phyloP scores from a whole-genome alignment of 53 echinoderm and acorn worm genomes.

The Echinometra lucunter region DNA sequence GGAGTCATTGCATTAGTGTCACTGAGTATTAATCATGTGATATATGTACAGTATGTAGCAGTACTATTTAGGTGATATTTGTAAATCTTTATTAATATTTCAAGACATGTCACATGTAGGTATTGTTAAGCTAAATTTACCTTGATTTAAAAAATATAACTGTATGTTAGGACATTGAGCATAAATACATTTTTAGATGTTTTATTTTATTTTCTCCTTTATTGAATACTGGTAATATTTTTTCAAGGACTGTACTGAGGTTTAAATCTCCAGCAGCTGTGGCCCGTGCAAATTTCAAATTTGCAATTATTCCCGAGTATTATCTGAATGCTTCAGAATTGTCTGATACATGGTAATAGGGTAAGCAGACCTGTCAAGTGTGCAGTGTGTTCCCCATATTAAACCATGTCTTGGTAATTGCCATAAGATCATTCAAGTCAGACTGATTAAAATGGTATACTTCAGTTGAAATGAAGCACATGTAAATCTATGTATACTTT shows the following conservation, averaged over 20 bases:
- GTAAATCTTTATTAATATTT: neutral
- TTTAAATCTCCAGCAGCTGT: slow-evolving; percentile 10
- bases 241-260: neutral
- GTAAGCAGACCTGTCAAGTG: neutral
- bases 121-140: neutral
- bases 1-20: neutral
- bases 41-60: neutral
- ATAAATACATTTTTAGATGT: no score
- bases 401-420: no score
- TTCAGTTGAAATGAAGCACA: neutral
- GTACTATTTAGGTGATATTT: neutral
- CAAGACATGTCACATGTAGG: neutral
- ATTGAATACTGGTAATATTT: no score
- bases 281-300: neutral
- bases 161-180: no score
- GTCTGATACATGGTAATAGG: neutral
- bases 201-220: no score
- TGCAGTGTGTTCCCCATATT: no score
- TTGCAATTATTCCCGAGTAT: neutral
- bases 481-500: neutral
- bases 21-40: neutral
- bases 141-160: no score
- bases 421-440: neutral
- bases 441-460: neutral
- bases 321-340: neutral